Evolutionary conservation across 2,888 invertebrate species (phyloP).

Genomic region (Furcula furcula): DNA sequence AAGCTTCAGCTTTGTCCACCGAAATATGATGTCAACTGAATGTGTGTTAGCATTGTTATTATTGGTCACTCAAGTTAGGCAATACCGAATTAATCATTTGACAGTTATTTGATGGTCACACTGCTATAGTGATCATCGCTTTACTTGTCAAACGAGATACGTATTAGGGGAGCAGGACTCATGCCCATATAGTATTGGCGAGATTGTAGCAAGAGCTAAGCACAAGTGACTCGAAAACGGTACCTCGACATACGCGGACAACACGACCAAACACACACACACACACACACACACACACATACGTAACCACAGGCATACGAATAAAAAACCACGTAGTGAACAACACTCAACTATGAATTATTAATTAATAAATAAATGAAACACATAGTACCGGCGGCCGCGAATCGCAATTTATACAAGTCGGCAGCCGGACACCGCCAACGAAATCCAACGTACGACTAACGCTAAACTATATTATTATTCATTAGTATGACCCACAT

Average conservation of each 20-base stretch:
- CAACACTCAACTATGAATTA: slow-evolving; percentile 44
- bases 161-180: no score
- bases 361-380: slow-evolving; percentile 33
- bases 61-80: no score
- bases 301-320: slow-evolving; percentile 23
- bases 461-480: slow-evolving; percentile 30
- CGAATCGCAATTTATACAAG: neutral
- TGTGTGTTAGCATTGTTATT: no score
- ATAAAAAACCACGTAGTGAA: slow-evolving; percentile 38
- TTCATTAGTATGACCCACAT: slow-evolving; percentile 55
- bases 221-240: neutral
- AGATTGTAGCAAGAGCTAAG: no score
- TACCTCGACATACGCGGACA: neutral
- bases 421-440: slow-evolving; percentile 7
- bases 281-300: slow-evolving; percentile 12
- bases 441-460: slow-evolving; percentile 18
- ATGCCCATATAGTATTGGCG: neutral
- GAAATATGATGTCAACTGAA: no score
- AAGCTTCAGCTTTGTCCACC: no score
- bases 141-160: no score
- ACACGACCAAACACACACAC: slow-evolving; percentile 6
- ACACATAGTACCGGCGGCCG: slow-evolving; percentile 9
- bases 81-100: no score
- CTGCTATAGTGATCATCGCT: no score
- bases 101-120: no score